Conservation (phyloP, 53 echinoderm and acorn worm genomes). For the Arbacia lixula region DNA sequence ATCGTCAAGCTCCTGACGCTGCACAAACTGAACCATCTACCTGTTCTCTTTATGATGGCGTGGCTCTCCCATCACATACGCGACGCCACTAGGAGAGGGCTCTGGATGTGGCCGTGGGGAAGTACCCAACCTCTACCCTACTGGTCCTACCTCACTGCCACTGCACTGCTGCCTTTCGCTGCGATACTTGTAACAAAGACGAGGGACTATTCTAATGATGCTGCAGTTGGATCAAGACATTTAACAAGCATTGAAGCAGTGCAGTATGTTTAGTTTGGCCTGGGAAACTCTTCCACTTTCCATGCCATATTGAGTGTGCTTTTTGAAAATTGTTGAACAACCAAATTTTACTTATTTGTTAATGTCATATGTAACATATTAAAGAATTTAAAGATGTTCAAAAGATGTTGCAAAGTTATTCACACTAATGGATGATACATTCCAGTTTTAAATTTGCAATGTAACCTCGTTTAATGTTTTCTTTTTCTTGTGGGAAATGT, state of each 20-base stretch:
- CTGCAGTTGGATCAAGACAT: neutral
- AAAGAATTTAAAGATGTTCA: no score
- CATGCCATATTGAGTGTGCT: no score
- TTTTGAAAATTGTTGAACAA: no score
- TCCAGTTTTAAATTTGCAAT: no score
- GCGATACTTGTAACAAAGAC: constrained; percentile 13
- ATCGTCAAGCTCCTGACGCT: neutral
- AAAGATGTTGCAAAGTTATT: no score
- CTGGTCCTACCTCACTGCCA: constrained; percentile 51
- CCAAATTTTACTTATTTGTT: no score
- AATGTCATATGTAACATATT: no score
- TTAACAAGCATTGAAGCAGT: neutral
- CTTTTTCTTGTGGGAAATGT: no score
- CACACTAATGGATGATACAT: no score
- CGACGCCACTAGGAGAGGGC: constrained; percentile 74
- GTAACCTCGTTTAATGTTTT: no score
- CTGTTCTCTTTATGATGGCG: constrained; percentile 65
- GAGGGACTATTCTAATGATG: neutral
- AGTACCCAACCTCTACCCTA: constrained; percentile 70
- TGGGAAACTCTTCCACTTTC: no score
- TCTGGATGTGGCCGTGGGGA: constrained; percentile 81
- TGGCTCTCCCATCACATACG: constrained; percentile 77
- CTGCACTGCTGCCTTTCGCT: constrained; percentile 41
- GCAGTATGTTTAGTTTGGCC: no score
- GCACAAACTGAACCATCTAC: constrained; percentile 29